A percentile compares a stretch with the other conserved stretches of the same genome.
Conservation (phyloP, 2,113 vertebrate species). For the Lynx canadensis region DNA sequence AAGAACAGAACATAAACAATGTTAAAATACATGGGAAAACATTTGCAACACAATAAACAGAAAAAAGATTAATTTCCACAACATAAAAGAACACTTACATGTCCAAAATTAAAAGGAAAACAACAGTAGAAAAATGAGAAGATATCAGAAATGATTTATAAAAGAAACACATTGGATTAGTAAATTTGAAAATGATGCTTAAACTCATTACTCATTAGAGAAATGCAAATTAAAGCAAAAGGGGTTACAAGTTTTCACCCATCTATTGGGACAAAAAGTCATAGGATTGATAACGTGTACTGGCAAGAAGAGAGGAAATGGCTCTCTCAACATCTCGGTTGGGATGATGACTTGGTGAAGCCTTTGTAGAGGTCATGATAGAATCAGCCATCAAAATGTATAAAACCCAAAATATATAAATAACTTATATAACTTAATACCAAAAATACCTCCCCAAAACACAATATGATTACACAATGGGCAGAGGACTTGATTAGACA, state of each 20-base stretch:
- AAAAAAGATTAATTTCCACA: slow-evolving; percentile 19
- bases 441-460: not conserved
- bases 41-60: not conserved
- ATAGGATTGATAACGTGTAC: not conserved
- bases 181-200: slow-evolving; percentile 39
- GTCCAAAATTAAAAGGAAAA: not conserved
- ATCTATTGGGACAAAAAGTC: slow-evolving; percentile 11
- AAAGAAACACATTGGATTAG: slow-evolving; percentile 39
- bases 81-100: not conserved
- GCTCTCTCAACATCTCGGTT: not conserved
- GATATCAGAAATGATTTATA: slow-evolving; percentile 12
- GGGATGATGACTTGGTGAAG: not conserved
- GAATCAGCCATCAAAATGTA: not conserved
- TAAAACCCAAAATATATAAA: not conserved
- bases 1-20: slow-evolving; percentile 35
- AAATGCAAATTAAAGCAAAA: slow-evolving; percentile 11
- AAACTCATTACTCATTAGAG: not conserved
- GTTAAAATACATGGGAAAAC: slow-evolving; percentile 12
- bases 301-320: slow-evolving; percentile 6
- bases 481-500: not conserved
- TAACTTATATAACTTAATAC: not conserved
- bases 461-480: not conserved
- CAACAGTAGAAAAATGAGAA: slow-evolving; percentile 13
- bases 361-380: not conserved
- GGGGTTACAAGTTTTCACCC: not conserved